phyloP scores from a whole-genome alignment of 2,888 invertebrate species.

The Limenitis camilla region DNA sequence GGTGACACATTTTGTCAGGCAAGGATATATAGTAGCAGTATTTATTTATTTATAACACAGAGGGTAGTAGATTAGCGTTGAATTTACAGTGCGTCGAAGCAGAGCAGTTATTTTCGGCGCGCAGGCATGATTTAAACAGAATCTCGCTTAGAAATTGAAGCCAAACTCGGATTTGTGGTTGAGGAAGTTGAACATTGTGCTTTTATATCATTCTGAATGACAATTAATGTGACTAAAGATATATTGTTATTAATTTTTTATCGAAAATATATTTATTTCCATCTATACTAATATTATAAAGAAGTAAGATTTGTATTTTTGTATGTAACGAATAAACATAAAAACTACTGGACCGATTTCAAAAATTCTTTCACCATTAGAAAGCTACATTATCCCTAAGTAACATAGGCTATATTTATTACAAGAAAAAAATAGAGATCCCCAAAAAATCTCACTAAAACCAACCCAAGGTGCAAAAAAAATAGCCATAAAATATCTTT shows the following conservation, averaged over 20 bases:
- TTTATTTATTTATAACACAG: constrained; percentile 72
- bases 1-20: constrained; percentile 63
- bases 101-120: constrained; percentile 64
- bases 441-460: too few relatives aligned
- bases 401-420: too few relatives aligned
- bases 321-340: too few relatives aligned
- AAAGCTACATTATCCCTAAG: too few relatives aligned
- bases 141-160: constrained; percentile 43
- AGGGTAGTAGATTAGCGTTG: constrained; percentile 72
- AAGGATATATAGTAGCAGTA: constrained; percentile 55
- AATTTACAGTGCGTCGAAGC: constrained; percentile 67
- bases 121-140: constrained; percentile 64
- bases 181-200: constrained; percentile 37
- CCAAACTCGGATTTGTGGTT: constrained; percentile 42
- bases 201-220: constrained; percentile 33
- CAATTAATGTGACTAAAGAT: constrained; percentile 40
- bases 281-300: too few relatives aligned
- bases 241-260: background rate
- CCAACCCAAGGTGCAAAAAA: too few relatives aligned
- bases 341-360: too few relatives aligned
- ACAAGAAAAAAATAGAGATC: too few relatives aligned
- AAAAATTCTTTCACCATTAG: too few relatives aligned
- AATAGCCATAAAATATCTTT: too few relatives aligned
- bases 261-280: background rate
- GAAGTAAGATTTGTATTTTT: too few relatives aligned